Evolutionary conservation across 2,797 vertebrate genomes (phyloP), one percentile per base, ranked within the genome.

Genomic region (Sebastes alutus): DNA sequence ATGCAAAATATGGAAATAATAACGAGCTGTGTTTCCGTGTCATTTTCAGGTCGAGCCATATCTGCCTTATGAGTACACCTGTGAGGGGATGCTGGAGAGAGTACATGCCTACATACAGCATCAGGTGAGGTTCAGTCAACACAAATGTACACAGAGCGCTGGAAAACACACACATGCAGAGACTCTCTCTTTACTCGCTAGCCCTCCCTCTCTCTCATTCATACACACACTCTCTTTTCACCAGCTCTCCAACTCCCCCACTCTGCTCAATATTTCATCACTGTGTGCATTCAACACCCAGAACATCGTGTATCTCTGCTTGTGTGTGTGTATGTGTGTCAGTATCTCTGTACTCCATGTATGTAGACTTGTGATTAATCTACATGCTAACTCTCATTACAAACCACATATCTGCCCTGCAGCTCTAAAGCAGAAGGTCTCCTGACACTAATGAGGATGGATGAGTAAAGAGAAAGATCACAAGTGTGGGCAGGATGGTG

Each of bases 31-130:
- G 60, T 46, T 30, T 80, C 4, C 90, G 33, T 84, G 46, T 71
- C 11, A 27, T 80, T 86, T 87, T 27, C 94, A 99, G 98, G 97
- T 99, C 52, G 96, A 97, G 76, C 98, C 98, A 42, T 97, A 97
- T 89, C 95, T 99, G 92, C 98, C 98, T 87, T 99, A 98, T 0
- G 98, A 99, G 92, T 99, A 97, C 91, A 99, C 97, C 13, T 97
- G 96, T 4, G 96, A 97, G 93, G 98, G 98, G 72, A 99, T 99
- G 98, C 93, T 99, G 95, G 97, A 99, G 93, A 93, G 98, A 71
- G 96, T 98, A 10, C 97, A 99, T 0, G 96, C 97, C 93, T 99
- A 99, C 92, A 97, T 99, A 78, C 97, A 98, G 93, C 95, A 99
- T 89, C 98, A 99, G 97, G 98, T 95, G 77, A 88, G 79, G 16